Percentiles rank a stretch among this genome's conserved stretches.
These are phyloP conservation scores for Physeter macrocephalus DNA, from an alignment of 2,113 vertebrate genomes.

Conservation along the genomic window DNA sequence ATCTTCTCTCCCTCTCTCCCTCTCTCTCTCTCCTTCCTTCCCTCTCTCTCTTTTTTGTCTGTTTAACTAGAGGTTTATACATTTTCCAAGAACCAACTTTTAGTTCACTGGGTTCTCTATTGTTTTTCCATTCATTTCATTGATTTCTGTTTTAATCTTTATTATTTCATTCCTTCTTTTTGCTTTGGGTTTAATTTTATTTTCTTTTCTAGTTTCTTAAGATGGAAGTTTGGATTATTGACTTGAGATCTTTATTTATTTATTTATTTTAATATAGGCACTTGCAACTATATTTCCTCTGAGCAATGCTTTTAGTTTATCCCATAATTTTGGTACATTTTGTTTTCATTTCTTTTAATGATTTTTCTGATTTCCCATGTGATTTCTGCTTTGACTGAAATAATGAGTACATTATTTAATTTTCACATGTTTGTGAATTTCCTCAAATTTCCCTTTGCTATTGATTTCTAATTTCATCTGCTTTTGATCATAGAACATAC, in stretches of 20 bases:
- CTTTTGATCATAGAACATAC: not conserved
- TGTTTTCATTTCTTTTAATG: not conserved
- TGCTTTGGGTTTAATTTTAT: not conserved
- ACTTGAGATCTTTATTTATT: not conserved
- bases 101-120: not conserved
- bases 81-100: not conserved
- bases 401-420: not conserved
- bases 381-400: not conserved
- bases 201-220: not conserved
- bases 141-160: not conserved
- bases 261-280: not conserved
- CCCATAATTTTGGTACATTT: not conserved
- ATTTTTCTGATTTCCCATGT: not conserved
- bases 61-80: not conserved
- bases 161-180: not conserved
- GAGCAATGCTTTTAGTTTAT: not conserved
- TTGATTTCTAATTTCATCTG: not conserved
- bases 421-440: not conserved
- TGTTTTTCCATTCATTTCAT: not conserved
- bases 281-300: not conserved
- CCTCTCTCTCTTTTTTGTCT: not conserved
- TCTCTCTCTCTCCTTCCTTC: not conserved
- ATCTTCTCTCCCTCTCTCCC: not conserved
- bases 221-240: not conserved
- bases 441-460: not conserved